phyloP scores from a whole-genome alignment of 1,140 invertebrate genomes.

The Drosophila simulans region DNA sequence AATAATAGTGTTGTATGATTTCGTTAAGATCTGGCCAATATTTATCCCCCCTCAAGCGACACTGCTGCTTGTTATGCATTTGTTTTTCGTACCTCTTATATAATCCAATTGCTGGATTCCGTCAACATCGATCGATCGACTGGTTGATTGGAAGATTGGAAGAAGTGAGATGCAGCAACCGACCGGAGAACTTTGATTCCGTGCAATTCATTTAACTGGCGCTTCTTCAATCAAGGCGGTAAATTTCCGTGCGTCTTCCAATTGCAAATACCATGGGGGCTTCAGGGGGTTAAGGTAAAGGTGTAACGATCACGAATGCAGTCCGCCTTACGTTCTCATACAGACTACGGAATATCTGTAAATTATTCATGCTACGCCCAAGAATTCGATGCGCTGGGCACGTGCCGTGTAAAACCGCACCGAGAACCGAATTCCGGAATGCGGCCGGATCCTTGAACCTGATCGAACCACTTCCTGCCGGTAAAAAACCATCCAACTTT shows the following conservation, averaged over 20 bases:
- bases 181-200: slow-evolving; percentile 40
- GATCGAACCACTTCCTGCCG: slow-evolving; percentile 40
- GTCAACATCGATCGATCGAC: slow-evolving; percentile 60
- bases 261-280: neutral
- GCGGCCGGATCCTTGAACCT: slow-evolving; percentile 31
- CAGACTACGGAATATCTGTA: neutral
- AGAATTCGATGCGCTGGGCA: slow-evolving; percentile 47
- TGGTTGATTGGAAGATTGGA: slow-evolving; percentile 36
- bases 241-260: slow-evolving; percentile 58
- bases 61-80: slow-evolving; percentile 22
- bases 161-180: slow-evolving; percentile 45
- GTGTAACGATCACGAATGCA: slow-evolving; percentile 56
- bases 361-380: slow-evolving; percentile 38
- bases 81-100: slow-evolving; percentile 48
- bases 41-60: slow-evolving; percentile 1
- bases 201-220: slow-evolving; percentile 74
- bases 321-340: slow-evolving; percentile 9
- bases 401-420: slow-evolving; percentile 18
- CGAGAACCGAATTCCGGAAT: slow-evolving; percentile 14
- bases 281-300: slow-evolving; percentile 23
- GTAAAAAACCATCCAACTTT: neutral
- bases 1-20: neutral
- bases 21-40: neutral
- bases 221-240: slow-evolving; percentile 63
- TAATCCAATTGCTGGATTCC: slow-evolving; percentile 78